Conservation (phyloP, 2,888 invertebrate genomes). For the Rhaphigaster nebulosa region DNA sequence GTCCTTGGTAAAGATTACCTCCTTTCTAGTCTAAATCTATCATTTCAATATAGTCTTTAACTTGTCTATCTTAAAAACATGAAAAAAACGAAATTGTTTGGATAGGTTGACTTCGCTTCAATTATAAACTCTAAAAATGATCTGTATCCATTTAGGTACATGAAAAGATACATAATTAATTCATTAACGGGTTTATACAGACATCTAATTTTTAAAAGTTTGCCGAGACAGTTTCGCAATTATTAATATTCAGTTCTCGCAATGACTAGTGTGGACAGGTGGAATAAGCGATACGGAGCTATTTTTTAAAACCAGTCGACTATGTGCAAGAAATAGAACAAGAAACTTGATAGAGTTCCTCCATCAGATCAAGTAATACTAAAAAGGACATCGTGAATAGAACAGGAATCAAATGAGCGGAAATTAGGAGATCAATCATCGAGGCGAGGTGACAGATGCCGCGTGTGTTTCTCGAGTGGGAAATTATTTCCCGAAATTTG, state of each 20-base stretch:
- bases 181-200: not conserved
- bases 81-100: too few relatives aligned
- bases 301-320: not conserved
- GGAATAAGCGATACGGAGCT: not conserved
- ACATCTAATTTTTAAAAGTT: not conserved
- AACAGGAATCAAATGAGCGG: not conserved
- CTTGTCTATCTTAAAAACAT: too few relatives aligned
- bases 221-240: not conserved
- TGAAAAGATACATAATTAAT: not conserved
- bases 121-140: too few relatives aligned
- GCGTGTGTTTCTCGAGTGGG: not conserved
- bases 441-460: not conserved
- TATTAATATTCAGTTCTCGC: too few relatives aligned
- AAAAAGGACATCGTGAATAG: not conserved
- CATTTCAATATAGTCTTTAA: too few relatives aligned
- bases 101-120: too few relatives aligned
- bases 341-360: not conserved
- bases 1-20: too few relatives aligned
- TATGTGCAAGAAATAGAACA: not conserved
- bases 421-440: constrained; percentile 27
- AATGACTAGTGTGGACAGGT: not conserved
- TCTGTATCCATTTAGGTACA: not conserved
- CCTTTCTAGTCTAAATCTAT: too few relatives aligned
- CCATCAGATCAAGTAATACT: not conserved
- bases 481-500: constrained; percentile 45